Conservation (phyloP, 2,113 vertebrate species). For the Rutilus rutilus region DNA sequence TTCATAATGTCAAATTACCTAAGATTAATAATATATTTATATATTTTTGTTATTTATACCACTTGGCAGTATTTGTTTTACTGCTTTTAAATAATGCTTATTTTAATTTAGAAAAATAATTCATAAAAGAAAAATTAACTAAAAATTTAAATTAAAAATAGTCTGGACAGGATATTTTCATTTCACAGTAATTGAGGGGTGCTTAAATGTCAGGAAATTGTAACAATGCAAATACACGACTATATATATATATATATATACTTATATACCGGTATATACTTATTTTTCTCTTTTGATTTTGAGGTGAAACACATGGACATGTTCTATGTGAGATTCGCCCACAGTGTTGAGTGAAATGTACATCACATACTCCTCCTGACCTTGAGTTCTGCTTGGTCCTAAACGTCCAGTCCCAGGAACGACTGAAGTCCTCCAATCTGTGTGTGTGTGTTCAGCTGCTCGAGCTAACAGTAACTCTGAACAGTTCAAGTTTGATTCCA, state of each 20-base stretch:
- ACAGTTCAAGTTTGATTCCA: constrained; percentile 57
- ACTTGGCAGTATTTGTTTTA: background rate
- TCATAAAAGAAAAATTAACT: background rate
- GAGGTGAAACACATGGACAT: background rate
- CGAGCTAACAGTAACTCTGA: constrained; percentile 55
- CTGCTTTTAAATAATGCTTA: background rate
- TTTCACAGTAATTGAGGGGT: constrained; percentile 26
- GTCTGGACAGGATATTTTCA: background rate
- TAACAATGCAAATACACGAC: background rate
- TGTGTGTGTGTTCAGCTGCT: constrained; percentile 48
- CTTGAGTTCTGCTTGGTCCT: constrained; percentile 67
- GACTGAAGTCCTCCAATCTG: constrained; percentile 33
- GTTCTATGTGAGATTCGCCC: background rate
- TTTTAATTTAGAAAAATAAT: background rate
- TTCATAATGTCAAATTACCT: background rate
- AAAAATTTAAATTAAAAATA: background rate
- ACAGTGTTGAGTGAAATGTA: background rate
- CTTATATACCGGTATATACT: background rate
- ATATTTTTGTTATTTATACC: background rate
- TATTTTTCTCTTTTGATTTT: background rate
- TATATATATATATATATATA: too few species aligned
- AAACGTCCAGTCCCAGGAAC: constrained; percentile 44
- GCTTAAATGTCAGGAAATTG: background rate
- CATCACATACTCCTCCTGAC: constrained; percentile 44
- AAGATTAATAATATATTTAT: background rate